phyloP scores from a whole-genome alignment of 2,888 invertebrate species.

The Eupithecia dodoneata region DNA sequence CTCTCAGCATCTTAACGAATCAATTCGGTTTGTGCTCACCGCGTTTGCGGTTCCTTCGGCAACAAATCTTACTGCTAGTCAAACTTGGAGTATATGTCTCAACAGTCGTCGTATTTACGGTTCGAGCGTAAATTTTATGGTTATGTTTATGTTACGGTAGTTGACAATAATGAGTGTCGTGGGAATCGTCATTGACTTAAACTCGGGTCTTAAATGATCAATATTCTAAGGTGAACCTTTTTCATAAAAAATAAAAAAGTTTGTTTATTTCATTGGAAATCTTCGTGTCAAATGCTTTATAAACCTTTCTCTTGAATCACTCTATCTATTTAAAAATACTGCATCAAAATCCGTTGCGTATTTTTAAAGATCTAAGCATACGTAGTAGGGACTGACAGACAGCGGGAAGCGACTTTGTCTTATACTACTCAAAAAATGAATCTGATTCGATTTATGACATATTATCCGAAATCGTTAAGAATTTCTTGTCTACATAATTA shows the following conservation, averaged over 20 bases:
- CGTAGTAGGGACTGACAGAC: no score
- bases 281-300: no score
- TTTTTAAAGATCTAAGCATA: no score
- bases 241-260: neutral
- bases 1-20: slow-evolving; percentile 62
- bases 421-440: neutral
- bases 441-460: neutral
- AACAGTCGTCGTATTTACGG: slow-evolving; percentile 45
- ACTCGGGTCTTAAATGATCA: neutral
- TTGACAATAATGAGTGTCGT: slow-evolving; percentile 48
- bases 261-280: neutral
- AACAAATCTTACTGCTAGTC: slow-evolving; percentile 55
- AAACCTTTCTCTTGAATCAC: no score
- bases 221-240: neutral
- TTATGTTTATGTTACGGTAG: slow-evolving; percentile 48
- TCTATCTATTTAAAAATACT: no score
- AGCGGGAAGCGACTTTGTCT: no score
- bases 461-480: neutral
- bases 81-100: slow-evolving; percentile 52
- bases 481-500: neutral
- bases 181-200: neutral
- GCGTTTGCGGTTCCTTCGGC: slow-evolving; percentile 50
- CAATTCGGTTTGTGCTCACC: slow-evolving; percentile 59
- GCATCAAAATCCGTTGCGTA: no score
- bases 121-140: slow-evolving; percentile 45